Evolutionary conservation across 2,888 invertebrate genomes (phyloP).

Genomic region (Orthosia cruda): DNA sequence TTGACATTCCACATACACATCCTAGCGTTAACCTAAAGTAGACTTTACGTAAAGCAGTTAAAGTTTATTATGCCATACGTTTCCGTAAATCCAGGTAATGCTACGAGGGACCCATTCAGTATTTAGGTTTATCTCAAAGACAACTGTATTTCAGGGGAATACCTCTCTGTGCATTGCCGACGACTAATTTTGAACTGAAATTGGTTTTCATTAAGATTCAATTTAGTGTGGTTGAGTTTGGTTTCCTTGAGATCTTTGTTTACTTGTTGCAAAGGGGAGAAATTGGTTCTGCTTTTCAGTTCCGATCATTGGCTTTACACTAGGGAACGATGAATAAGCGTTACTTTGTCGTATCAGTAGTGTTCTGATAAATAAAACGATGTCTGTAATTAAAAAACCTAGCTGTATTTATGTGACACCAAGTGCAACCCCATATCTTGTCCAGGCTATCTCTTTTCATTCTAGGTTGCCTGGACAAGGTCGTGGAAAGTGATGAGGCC

Average conservation of each 20-base stretch:
- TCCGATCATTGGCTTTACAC: conserved; percentile 39
- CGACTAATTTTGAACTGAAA: conserved; percentile 45
- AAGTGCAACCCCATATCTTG: no score
- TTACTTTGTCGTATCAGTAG: background rate
- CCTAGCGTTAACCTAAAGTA: conserved; percentile 31
- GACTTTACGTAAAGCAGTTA: conserved; percentile 43
- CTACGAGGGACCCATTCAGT: conserved; percentile 54
- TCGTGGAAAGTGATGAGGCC: no score
- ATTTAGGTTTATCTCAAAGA: conserved; percentile 63
- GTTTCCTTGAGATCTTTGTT: conserved; percentile 26
- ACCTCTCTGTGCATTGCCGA: conserved; percentile 16
- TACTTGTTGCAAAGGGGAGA: conserved; percentile 9
- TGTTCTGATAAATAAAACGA: background rate
- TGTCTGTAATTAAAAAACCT: no score
- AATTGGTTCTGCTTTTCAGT: conserved; percentile 13
- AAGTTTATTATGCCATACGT: conserved; percentile 44
- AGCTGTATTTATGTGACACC: background rate
- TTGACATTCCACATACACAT: conserved; percentile 29
- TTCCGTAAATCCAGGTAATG: conserved; percentile 41
- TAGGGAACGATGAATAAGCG: conserved; percentile 19
- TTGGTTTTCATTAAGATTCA: conserved; percentile 27
- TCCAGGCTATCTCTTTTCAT: no score
- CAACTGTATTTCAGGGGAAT: conserved; percentile 58
- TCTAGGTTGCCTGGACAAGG: no score
- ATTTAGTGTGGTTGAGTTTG: conserved; percentile 17